A percentile compares a stretch with the other conserved stretches of the same genome.
Conservation (phyloP, 1,140 invertebrate genomes). For the Notospermus geniculatus region DNA sequence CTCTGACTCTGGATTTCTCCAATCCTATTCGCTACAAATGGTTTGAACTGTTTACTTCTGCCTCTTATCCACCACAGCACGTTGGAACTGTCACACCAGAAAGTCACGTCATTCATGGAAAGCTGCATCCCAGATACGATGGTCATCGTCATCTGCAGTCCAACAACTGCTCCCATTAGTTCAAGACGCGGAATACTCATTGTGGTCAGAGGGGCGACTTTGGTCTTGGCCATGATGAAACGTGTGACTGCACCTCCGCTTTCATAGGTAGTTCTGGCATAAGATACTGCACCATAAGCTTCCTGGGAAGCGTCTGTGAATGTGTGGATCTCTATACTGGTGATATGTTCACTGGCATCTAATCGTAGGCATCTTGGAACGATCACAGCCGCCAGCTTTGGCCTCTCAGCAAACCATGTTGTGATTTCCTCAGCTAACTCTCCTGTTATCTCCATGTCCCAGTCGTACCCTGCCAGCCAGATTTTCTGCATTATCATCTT, state of each 20-base stretch:
- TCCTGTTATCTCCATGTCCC: background rate
- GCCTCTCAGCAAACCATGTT: constrained; percentile 5
- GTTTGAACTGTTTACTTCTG: too few species aligned
- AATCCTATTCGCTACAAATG: too few species aligned
- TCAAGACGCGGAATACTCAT: constrained; percentile 7
- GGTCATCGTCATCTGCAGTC: background rate
- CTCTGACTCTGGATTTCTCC: too few species aligned
- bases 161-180: constrained; percentile 1
- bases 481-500: constrained; percentile 9
- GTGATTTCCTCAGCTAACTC: background rate
- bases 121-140: background rate
- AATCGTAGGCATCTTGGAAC: constrained; percentile 5
- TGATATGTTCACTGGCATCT: background rate
- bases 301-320: constrained; percentile 5
- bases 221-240: background rate
- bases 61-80: too few species aligned
- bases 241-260: background rate
- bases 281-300: constrained; percentile 8
- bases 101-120: background rate
- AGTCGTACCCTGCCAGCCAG: constrained; percentile 4
- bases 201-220: background rate
- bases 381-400: background rate
- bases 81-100: too few species aligned
- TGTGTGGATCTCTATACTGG: background rate
- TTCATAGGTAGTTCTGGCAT: background rate